A percentile compares a stretch with the other conserved stretches of the same genome.
phyloP scores from a whole-genome alignment of 2,113 vertebrate genomes.

The Odobenus rosmarus region DNA sequence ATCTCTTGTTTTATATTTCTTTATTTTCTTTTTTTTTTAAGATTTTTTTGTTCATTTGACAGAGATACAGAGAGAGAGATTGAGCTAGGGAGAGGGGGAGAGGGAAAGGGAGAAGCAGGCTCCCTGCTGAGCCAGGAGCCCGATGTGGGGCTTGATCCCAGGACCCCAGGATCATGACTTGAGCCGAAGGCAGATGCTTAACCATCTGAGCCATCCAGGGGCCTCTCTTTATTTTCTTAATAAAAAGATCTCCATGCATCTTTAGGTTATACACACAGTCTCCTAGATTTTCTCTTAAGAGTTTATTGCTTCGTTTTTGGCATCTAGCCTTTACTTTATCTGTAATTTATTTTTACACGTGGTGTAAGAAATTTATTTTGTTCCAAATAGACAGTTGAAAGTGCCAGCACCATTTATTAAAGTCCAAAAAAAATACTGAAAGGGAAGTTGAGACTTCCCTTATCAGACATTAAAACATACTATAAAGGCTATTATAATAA shows the following conservation, averaged over 20 bases:
- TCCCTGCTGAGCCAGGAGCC: too few species aligned
- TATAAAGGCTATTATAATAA: neutral
- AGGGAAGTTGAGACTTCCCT: neutral
- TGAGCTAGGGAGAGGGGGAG: too few species aligned
- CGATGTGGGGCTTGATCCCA: too few species aligned
- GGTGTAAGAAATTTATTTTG: slow-evolving; percentile 14
- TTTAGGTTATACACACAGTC: neutral
- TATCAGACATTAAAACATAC: neutral
- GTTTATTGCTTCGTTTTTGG: slow-evolving; percentile 21
- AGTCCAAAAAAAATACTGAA: neutral
- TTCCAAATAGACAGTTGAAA: neutral
- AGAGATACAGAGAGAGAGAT: too few species aligned
- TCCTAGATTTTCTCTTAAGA: slow-evolving; percentile 26
- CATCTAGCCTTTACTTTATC: neutral
- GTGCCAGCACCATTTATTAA: neutral
- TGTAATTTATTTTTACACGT: slow-evolving; percentile 29
- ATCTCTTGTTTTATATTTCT: neutral
- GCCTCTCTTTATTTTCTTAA: neutral
- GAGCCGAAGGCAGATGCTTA: too few species aligned
- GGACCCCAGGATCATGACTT: too few species aligned
- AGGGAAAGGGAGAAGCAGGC: too few species aligned
- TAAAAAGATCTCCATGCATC: neutral
- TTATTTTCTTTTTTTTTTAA: neutral
- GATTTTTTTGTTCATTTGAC: too few species aligned
- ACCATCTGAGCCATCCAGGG: too few species aligned